Evolutionary conservation across 2,113 vertebrate genomes (phyloP).

Genomic region (Sus scrofa): T2T-Sscrofa CM000824.6:65902001-65902500

Average conservation of each 20-base stretch:
- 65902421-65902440: not conserved
- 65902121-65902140: not conserved
- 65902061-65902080: no score
- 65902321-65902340: not conserved
- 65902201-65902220: not conserved
- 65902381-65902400: not conserved
- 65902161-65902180: not conserved
- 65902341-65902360: not conserved
- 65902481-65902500: not conserved
- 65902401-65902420: not conserved
- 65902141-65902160: not conserved
- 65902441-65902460: not conserved
- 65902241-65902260: not conserved
- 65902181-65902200: no score
- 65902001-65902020: not conserved
- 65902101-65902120: not conserved
- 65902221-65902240: not conserved
- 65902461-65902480: not conserved
- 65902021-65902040: accelerated
- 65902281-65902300: not conserved
- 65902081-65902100: not conserved
- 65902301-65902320: not conserved
- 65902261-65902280: conserved; percentile 10
- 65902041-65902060: not conserved
- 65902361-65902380: not conserved